Conservation (phyloP, 2,888 invertebrate species). For the Microctonus aethiopoides region DNA sequence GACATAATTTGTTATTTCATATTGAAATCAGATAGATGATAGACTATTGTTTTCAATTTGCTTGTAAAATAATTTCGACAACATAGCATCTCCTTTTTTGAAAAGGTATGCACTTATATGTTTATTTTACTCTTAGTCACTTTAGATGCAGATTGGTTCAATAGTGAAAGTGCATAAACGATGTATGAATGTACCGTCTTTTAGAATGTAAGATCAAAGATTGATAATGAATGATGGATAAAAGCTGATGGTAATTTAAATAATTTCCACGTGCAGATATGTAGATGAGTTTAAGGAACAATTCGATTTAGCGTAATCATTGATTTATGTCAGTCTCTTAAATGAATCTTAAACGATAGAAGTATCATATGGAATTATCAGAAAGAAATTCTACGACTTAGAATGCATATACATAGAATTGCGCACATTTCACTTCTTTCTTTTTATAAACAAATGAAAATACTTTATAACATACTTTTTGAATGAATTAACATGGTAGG, state of each 20-base stretch:
- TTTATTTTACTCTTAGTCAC: not conserved
- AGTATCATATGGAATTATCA: constrained; percentile 7
- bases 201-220: not conserved
- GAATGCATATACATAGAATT: not conserved
- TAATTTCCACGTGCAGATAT: too few relatives aligned
- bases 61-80: too few relatives aligned
- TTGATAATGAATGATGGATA: constrained; percentile 22
- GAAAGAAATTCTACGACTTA: not conserved
- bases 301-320: constrained; percentile 19
- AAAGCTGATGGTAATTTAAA: not conserved
- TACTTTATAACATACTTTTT: too few relatives aligned
- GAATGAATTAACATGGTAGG: too few relatives aligned
- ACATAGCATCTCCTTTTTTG: too few relatives aligned
- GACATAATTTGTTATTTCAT: too few relatives aligned
- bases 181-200: not conserved
- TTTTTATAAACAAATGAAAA: too few relatives aligned
- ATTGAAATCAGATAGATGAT: too few relatives aligned
- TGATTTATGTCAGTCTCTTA: constrained; percentile 18
- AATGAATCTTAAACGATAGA: not conserved
- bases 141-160: not conserved
- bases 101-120: too few relatives aligned
- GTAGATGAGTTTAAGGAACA: not conserved
- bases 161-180: not conserved
- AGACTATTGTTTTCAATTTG: too few relatives aligned
- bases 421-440: not conserved